Base-by-base conservation (phyloP, 92 coral and sea anemone genomes). In the Epizoanthus ramosus region DNA sequence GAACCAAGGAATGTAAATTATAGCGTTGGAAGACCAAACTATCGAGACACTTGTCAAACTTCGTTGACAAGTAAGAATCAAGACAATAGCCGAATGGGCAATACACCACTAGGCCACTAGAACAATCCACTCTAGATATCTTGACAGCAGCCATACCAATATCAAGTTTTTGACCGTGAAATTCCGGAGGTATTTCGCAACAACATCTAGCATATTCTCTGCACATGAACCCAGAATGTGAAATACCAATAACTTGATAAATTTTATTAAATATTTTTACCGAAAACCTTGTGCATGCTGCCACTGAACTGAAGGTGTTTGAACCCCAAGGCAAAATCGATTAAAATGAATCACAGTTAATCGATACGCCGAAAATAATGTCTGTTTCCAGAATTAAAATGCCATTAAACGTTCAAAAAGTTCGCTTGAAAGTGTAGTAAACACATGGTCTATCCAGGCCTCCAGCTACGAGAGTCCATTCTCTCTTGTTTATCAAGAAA, bases 401-500 rank as follows among this genome's bases (percentile, higher is more conserved):
- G 16, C 71, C 59, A 39, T 60, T 41, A 37, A 77, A 77, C 45
- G 57, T 68, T 2, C 35, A 5, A 39, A 15, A 77, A 10, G 37
- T 41, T 59, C 10, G 57, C 24, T 23, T 28, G 9, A 5, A 19
- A 60, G 24, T 10, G 58, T 61, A 13, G 82, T 77, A 77, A 77
- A 61, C 71, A 77, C 35, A 22, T 8, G 13, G 43, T 7, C 61
- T 60, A 10, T 39, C 1, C 3, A 3, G 37, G 68, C 82, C 82
- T 77, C 82, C 65, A 77, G 82, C 82, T 77, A 77, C 23, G 70
- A 13, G 64, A 22, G 15, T 35, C 70, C 23, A 37, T 59, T 21
- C 57, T 41, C 19, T n/a, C 45, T 61, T 68, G 61, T 77, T 77
- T 54, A 22, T 37, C 7, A 37, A 23, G 39, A 77, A 21, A 41